Base-by-base conservation (phyloP, 2,888 invertebrate species). In the Drosophila suboccidentalis region DNA sequence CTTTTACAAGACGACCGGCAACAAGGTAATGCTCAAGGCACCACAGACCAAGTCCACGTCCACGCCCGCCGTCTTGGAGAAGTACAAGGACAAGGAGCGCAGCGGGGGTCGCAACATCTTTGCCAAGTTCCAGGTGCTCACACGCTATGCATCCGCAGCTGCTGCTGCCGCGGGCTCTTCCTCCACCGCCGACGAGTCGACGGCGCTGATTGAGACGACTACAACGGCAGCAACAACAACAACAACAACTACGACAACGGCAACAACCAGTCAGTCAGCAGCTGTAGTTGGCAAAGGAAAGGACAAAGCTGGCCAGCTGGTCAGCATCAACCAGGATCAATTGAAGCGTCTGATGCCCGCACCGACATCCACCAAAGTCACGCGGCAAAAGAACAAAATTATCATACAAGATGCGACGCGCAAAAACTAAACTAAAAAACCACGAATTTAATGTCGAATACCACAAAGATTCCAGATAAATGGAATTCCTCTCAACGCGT, bases 331-430 rank as follows among this genome's bases (percentile, higher is more conserved):
- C 32, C 95, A 95, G 87, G 95, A 95, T 89, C 95, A 95, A 83
- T 91, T 96, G 47, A 94, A 95, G 66, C 96, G 96, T 87, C 92
- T 96, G 50, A 94, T 95, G 36, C 94, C 95, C 0, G 94, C 94
- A 32, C 94, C 94, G 43, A 95, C 95, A 0, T 95, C 95, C 34
- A 96, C 97, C 1, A 97, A 96, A 92, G 97, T 97, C 36, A 97
- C 97, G 0, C 94, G 96, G 72, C 95, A 96, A 91, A 96, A 96
- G 91, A 97, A 97, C 91, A 97, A 97, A 91, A 94, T 97, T 13
- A 96, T 97, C 69, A 96, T 97, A 83, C 94, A 95, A 69, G 92
- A 93, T 75, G 91, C 92, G 11, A 90, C 92, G 36, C 87, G 92
- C 41, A 92, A 91, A 51, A 92, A 92, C 69, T 92, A 85, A 26